Evolutionary conservation across 2,113 vertebrate species (phyloP), one percentile per base, ranked within the genome.

Genomic region (Megaptera novaeangliae): DNA sequence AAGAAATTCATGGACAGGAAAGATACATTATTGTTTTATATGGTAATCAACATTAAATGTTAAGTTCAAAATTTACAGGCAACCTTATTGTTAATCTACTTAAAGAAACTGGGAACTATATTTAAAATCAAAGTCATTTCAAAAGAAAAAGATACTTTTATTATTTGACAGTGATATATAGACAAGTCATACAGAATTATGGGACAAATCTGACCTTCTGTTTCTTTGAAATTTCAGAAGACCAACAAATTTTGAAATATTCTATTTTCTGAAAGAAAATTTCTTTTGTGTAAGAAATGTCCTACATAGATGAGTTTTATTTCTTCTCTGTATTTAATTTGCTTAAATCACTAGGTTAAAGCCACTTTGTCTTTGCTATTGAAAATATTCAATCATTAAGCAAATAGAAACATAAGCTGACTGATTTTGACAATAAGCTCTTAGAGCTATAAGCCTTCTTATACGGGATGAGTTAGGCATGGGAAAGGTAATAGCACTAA

Each of bases 111-210:
- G 12, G 31, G 39, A 78, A 80, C 4, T 57, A 18, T 68, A 64
- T 49, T 95, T 89, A 85, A 92, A 93, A 85, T 85, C n/a, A 92
- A 88, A 85, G 39, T 8, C 12, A 71, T 71, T 92, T 95, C 41
- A 69, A 39, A 96, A 91, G 77, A 52, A 57, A 75, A 18, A 39
- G n/a, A 31, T 41, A n/a, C 41, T 92, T 74, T 52, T 41, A 86
- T 59, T 87, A 69, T 72, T 52, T 94, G 80, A 36, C 25, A 46
- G 5, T 57, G 34, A 80, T 1, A 3, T 31, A 87, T 25, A 61
- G 4, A 82, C 86, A 91, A 61, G 20, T 91, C 71, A 85, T 21
- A 46, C 2, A 80, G 63, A 36, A 57, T 55, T 68, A 89, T n/a
- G 12, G 11, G 6, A 21, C 44, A 46, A 84, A 78, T 88, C 18